Evolutionary conservation across 2,797 vertebrate genomes (phyloP).

Genomic region (Chelon auratus): DNA sequence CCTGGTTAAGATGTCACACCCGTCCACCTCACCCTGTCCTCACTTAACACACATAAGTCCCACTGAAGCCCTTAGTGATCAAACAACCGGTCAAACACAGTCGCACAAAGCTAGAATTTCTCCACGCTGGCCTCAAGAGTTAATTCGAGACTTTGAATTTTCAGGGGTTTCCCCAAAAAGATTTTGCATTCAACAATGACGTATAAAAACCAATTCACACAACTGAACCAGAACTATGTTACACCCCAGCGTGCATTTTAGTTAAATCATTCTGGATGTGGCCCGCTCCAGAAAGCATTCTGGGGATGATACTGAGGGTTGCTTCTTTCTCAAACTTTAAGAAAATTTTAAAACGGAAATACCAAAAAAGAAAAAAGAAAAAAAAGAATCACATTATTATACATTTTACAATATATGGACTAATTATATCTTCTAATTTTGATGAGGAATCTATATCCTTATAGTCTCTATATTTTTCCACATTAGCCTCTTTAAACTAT

Average conservation of each 20-base stretch:
- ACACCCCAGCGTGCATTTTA: neutral
- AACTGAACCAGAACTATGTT: neutral
- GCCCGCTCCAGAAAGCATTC: neutral
- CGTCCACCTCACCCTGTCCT: slow-evolving; percentile 18
- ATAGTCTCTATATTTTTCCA: slow-evolving; percentile 49
- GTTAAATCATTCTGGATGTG: neutral
- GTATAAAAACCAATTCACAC: neutral
- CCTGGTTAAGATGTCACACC: slow-evolving; percentile 2
- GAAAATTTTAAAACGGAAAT: slow-evolving; percentile 45
- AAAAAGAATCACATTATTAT: slow-evolving; percentile 61
- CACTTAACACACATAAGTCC: slow-evolving; percentile 10
- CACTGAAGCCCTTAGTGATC: slow-evolving; percentile 48
- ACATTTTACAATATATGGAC: slow-evolving; percentile 76
- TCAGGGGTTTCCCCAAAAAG: neutral
- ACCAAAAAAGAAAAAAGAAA: slow-evolving; percentile 57
- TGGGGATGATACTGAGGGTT: too few species aligned
- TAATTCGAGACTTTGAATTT: slow-evolving; percentile 7
- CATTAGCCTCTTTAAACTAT: slow-evolving; percentile 16
- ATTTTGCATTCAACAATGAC: slow-evolving; percentile 6
- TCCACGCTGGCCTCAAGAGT: slow-evolving; percentile 8
- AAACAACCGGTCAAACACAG: slow-evolving; percentile 11
- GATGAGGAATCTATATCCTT: slow-evolving; percentile 49
- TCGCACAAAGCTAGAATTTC: slow-evolving; percentile 19
- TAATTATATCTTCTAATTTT: slow-evolving; percentile 72
- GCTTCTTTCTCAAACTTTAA: too few species aligned